A percentile compares a stretch with the other conserved stretches of the same genome.
Conservation (phyloP, 2,113 vertebrate species). For the Echinops telfairi region DNA sequence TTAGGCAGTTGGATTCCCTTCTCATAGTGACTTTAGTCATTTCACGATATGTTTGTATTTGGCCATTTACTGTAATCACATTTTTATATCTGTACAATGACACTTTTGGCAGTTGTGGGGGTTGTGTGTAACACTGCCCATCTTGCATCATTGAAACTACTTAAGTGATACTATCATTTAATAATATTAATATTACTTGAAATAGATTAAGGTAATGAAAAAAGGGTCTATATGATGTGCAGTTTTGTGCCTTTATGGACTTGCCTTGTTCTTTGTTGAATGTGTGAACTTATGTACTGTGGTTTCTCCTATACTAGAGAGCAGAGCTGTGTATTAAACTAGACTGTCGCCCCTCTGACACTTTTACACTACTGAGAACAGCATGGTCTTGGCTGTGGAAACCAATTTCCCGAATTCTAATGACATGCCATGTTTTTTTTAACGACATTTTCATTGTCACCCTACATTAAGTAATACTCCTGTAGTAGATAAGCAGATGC, state of each 20-base stretch:
- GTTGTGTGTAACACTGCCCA: constrained; percentile 87
- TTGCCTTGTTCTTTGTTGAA: constrained; percentile 96
- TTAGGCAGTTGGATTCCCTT: constrained; percentile 79
- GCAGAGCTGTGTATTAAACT: constrained; percentile 91
- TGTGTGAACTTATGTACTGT: constrained; percentile 93
- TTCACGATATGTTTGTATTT: constrained; percentile 89
- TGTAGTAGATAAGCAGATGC: constrained; percentile 87
- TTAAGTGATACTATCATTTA: constrained; percentile 89
- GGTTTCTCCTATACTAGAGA: constrained; percentile 90
- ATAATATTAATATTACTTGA: constrained; percentile 92
- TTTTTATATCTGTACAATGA: constrained; percentile 91
- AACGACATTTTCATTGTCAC: constrained; percentile 87
- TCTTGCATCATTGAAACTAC: constrained; percentile 87
- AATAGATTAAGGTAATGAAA: constrained; percentile 90
- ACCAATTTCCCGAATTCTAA: constrained; percentile 87
- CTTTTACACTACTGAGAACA: constrained; percentile 94
- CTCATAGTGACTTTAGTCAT: constrained; percentile 86
- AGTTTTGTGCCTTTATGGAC: constrained; percentile 96
- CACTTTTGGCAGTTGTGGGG: constrained; percentile 89
- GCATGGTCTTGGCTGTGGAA: constrained; percentile 90
- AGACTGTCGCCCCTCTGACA: constrained; percentile 91
- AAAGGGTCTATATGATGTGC: constrained; percentile 92
- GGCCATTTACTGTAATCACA: constrained; percentile 88
- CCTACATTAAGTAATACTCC: constrained; percentile 89
- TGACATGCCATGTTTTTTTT: constrained; percentile 87